Conservation (phyloP, 2,113 vertebrate species). For the Origma solitaria region DNA sequence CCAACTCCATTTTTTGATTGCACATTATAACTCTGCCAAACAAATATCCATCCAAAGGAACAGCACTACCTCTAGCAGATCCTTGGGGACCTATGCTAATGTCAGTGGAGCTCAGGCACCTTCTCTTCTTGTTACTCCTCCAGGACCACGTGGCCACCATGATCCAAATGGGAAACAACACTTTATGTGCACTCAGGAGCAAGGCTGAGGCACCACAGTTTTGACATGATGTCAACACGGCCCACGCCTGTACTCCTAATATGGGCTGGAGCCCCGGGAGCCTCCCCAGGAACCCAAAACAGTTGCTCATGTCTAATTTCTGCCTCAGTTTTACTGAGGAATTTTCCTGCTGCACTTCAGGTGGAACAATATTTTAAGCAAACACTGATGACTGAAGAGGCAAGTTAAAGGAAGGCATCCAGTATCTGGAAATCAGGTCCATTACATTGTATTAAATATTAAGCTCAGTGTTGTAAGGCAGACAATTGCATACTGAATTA, state of each 20-base stretch:
- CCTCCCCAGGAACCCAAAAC: not conserved
- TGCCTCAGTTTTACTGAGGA: not conserved
- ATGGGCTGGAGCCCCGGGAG: not conserved
- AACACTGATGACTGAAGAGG: not conserved
- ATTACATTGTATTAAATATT: slow-evolving; percentile 20
- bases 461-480: slow-evolving; percentile 3
- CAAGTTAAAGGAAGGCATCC: not conserved
- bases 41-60: not conserved
- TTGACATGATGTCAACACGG: not conserved
- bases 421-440: slow-evolving; percentile 36
- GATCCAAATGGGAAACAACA: not conserved
- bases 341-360: not conserved
- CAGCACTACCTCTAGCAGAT: not conserved
- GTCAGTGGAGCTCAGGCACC: not conserved
- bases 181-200: not conserved
- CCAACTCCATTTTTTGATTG: not conserved
- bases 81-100: not conserved
- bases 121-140: not conserved
- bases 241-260: not conserved
- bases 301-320: not conserved
- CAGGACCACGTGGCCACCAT: not conserved
- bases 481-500: slow-evolving; percentile 30
- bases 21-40: not conserved
- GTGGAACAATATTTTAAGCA: slow-evolving; percentile 12
- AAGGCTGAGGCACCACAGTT: not conserved